Evolutionary conservation across 2,113 vertebrate species (phyloP).

Genomic region (Candoia aspera): DNA sequence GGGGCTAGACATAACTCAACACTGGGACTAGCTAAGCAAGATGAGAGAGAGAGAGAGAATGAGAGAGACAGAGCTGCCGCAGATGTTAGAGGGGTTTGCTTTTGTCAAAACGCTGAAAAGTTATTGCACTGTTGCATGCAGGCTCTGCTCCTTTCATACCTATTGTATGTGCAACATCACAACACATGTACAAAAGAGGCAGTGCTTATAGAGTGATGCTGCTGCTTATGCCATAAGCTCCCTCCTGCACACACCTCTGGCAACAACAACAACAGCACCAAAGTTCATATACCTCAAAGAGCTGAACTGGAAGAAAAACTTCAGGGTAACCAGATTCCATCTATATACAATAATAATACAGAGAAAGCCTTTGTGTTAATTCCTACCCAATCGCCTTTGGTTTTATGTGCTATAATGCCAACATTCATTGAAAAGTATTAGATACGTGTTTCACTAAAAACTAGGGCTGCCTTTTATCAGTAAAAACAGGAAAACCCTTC

Average conservation of each 20-base stretch:
- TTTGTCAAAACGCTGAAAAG: background rate
- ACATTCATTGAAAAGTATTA: background rate
- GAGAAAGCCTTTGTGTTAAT: background rate
- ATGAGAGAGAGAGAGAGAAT: background rate
- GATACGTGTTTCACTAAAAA: background rate
- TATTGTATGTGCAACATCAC: background rate
- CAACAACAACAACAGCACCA: background rate
- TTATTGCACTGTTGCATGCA: background rate
- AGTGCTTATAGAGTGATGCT: background rate
- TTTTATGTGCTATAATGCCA: background rate
- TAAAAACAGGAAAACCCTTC: background rate
- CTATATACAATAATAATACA: background rate
- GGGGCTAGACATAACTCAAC: background rate
- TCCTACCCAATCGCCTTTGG: background rate
- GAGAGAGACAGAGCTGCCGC: background rate
- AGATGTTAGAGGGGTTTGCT: background rate
- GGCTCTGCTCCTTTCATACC: background rate
- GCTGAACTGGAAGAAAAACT: background rate
- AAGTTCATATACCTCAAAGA: background rate
- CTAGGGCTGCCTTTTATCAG: background rate
- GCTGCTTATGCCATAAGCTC: background rate
- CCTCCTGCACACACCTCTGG: background rate
- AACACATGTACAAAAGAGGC: background rate
- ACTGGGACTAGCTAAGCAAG: background rate
- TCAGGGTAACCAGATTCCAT: background rate